These are phyloP conservation scores for Scaptodrosophila latifasciaeformis DNA, from an alignment of 2,888 invertebrate genomes.

Conservation along the genomic window DNA sequence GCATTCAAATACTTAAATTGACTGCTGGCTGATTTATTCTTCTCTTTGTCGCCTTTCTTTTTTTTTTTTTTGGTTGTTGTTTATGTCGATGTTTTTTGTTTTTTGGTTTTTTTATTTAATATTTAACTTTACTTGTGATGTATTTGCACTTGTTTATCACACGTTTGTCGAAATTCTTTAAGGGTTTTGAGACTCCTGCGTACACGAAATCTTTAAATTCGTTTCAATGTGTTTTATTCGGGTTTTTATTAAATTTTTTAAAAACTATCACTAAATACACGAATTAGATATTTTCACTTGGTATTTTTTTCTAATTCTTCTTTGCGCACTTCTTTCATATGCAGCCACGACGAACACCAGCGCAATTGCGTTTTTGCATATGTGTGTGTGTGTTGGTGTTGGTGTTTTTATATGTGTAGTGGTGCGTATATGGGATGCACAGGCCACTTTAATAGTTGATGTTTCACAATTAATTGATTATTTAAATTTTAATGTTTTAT, in stretches of 20 bases:
- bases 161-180: conserved; percentile 10
- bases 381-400: conserved; percentile 4
- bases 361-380: conserved; percentile 32
- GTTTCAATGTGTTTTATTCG: conserved; percentile 2
- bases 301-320: conserved; percentile 19
- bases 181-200: conserved; percentile 16
- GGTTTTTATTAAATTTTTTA: conserved; percentile 10
- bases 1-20: conserved; percentile 44
- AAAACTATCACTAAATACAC: conserved; percentile 15
- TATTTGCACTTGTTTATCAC: no score
- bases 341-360: conserved; percentile 24
- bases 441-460: no score
- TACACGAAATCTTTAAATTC: not conserved
- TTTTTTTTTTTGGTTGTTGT: not conserved
- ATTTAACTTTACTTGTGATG: not conserved
- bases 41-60: conserved; percentile 18
- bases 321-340: conserved; percentile 33
- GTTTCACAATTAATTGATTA: conserved; percentile 10
- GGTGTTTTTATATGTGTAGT: no score
- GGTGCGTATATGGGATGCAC: no score
- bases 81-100: not conserved
- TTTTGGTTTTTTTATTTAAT: not conserved
- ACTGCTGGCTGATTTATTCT: conserved; percentile 16
- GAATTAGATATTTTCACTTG: conserved; percentile 33
- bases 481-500: conserved; percentile 7